Conservation (phyloP, 2,797 vertebrate genomes). For the Danio aesculapii region DNA sequence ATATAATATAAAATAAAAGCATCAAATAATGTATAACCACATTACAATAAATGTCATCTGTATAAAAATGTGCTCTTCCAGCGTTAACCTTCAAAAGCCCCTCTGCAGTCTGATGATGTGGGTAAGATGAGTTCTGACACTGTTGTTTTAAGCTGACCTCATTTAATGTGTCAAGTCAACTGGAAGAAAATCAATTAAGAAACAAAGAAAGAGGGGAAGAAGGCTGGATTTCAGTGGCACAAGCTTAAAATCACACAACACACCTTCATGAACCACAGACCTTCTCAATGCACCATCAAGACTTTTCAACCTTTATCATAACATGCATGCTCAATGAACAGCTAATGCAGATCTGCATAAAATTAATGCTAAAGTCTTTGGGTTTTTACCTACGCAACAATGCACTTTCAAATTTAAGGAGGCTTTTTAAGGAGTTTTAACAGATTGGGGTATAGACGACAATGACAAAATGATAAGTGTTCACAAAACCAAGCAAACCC, state of each 20-base stretch:
- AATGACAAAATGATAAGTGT: too few relatives aligned
- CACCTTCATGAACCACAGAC: neutral
- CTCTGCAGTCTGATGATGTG: neutral
- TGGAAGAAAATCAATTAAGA: conserved; percentile 31
- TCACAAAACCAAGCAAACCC: too few relatives aligned
- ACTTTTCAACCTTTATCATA: neutral
- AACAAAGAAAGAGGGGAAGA: neutral
- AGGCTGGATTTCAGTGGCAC: conserved; percentile 4
- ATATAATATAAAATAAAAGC: too few relatives aligned
- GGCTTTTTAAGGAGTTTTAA: too few relatives aligned
- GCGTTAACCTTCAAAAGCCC: neutral
- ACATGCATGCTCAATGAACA: neutral
- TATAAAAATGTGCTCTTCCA: neutral
- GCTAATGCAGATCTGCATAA: neutral
- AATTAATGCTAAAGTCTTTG: neutral
- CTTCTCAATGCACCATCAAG: neutral
- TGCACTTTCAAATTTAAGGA: too few relatives aligned
- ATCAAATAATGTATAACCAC: neutral
- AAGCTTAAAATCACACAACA: conserved; percentile 4
- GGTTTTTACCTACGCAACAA: too few relatives aligned
- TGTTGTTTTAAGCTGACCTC: conserved; percentile 18
- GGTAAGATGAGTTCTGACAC: conserved; percentile 6
- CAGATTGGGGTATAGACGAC: too few relatives aligned
- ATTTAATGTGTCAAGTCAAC: conserved; percentile 7
- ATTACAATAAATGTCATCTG: neutral